Conservation (phyloP, 2,888 invertebrate genomes). For the Oegoconia quadripuncta region DNA sequence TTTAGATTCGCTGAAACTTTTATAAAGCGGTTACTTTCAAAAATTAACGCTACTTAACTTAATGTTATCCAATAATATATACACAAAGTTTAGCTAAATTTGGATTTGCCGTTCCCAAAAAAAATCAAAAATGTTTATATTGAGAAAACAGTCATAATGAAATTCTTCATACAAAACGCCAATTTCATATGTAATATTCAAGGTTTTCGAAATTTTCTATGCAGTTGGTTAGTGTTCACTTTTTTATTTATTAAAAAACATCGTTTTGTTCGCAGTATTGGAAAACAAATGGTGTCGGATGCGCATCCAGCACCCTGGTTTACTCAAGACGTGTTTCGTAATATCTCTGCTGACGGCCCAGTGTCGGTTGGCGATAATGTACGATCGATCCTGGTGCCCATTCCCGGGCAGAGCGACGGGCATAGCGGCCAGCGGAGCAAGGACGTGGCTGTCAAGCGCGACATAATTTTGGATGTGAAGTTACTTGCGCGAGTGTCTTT, state of each 20-base stretch:
- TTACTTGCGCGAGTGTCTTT: constrained; percentile 56
- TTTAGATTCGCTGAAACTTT: too few species aligned
- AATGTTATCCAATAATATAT: too few species aligned
- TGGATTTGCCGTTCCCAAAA: too few species aligned
- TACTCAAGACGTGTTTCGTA: constrained; percentile 42
- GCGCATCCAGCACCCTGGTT: constrained; percentile 62
- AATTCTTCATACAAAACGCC: too few species aligned
- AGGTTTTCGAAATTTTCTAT: too few species aligned
- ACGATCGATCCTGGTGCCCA: constrained; percentile 45
- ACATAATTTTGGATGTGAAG: constrained; percentile 43
- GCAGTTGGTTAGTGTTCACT: background rate
- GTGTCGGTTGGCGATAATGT: constrained; percentile 41
- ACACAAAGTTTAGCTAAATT: too few species aligned
- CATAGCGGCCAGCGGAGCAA: constrained; percentile 23
- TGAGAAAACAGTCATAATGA: too few species aligned
- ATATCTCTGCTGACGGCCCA: constrained; percentile 40
- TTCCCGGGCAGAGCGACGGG: constrained; percentile 34
- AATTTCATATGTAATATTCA: too few species aligned
- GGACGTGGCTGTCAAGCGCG: constrained; percentile 12
- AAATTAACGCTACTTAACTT: too few species aligned
- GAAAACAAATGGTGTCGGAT: constrained; percentile 63
- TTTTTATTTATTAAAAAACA: background rate
- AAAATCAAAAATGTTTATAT: too few species aligned
- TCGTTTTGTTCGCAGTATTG: constrained; percentile 42
- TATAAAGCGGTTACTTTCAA: too few species aligned